These are phyloP conservation scores for Charanyca ferruginea DNA, from an alignment of 2,888 invertebrate species.

Conservation along the genomic window DNA sequence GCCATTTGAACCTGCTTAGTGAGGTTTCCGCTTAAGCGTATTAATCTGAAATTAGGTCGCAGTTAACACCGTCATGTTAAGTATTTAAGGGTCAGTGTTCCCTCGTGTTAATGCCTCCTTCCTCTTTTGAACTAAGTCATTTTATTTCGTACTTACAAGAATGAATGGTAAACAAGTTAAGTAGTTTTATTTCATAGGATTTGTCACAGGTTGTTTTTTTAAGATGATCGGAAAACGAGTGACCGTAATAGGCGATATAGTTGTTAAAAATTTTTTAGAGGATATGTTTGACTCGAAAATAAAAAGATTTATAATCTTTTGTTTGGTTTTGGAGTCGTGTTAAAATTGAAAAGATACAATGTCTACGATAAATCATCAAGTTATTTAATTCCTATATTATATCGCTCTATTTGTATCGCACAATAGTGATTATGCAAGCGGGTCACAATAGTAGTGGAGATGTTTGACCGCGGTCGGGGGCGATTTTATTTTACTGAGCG, in stretches of 20 bases:
- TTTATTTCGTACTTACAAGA: slow-evolving; percentile 5
- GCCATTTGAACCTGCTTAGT: slow-evolving; percentile 89
- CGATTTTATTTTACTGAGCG: slow-evolving; percentile 78
- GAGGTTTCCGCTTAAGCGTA: slow-evolving; percentile 91
- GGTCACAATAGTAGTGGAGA: slow-evolving; percentile 81
- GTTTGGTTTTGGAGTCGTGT: too few relatives aligned
- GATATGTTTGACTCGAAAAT: too few relatives aligned
- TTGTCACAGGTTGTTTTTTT: too few relatives aligned
- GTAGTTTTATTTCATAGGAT: neutral
- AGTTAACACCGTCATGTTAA: slow-evolving; percentile 86
- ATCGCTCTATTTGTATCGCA: slow-evolving; percentile 48
- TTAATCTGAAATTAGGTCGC: slow-evolving; percentile 91
- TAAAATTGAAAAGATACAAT: too few relatives aligned
- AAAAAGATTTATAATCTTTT: too few relatives aligned
- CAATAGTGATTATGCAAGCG: slow-evolving; percentile 80
- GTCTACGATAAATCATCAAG: too few relatives aligned
- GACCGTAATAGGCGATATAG: too few relatives aligned
- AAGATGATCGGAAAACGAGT: too few relatives aligned
- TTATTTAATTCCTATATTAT: neutral
- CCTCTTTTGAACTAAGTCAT: slow-evolving; percentile 29
- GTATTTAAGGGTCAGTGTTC: slow-evolving; percentile 84
- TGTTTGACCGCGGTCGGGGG: slow-evolving; percentile 84
- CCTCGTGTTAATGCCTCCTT: slow-evolving; percentile 55
- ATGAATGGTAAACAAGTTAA: neutral
- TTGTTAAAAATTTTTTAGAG: too few relatives aligned